Base-by-base conservation (phyloP, 2,888 invertebrate species). In the Digitonthophagus gazella region DNA sequence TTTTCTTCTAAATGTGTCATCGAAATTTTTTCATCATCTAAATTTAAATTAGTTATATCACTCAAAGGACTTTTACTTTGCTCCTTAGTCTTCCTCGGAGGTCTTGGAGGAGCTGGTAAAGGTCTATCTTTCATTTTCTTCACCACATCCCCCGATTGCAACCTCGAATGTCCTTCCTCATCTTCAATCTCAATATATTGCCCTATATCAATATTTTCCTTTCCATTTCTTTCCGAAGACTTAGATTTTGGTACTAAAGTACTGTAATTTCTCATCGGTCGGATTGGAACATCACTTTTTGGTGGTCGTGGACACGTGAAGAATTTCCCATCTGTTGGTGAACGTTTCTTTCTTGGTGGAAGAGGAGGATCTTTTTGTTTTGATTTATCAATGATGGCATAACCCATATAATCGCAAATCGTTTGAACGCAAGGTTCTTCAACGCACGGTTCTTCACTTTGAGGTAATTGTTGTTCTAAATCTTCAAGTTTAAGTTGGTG, bases 61-160 rank as follows among this genome's bases (percentile, higher is more conserved):
- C 75, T 75, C 19, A 72, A 76, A 68, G 72, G 75, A 54, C 28
- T 58, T 54, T 73, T 72, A 18, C 70, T 69, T 19, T 71, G 65
- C 14, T 73, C 74, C 72, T 77, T 76, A 3, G 77, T 71, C 73
- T 80, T 81, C 70, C 94, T 87, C 0, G 93, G 93, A 54, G 95
- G 95, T 69, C 94, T 85, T 1, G 95, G 95, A 0, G 95, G 95
- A 2, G 95, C 90, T 0, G 95, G 95, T 73, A 95, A 81, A 0
- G 95, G 95, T 72, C 95, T 86, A 74, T 91, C 90, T 82, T 93
- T 92, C 90, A 95, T 95, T 84, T 91, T 93, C 76, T 88, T 91
- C 1, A 94, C 86, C 58, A 93, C 86, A 71, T 90, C 91, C 5
- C 91, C 93, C 15, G 92, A 92, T 71, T 91, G 88, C 63, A 93